A percentile compares a stretch with the other conserved stretches of the same genome.
phyloP scores from a whole-genome alignment of 2,888 invertebrate genomes.

The Polia nebulosa region DNA sequence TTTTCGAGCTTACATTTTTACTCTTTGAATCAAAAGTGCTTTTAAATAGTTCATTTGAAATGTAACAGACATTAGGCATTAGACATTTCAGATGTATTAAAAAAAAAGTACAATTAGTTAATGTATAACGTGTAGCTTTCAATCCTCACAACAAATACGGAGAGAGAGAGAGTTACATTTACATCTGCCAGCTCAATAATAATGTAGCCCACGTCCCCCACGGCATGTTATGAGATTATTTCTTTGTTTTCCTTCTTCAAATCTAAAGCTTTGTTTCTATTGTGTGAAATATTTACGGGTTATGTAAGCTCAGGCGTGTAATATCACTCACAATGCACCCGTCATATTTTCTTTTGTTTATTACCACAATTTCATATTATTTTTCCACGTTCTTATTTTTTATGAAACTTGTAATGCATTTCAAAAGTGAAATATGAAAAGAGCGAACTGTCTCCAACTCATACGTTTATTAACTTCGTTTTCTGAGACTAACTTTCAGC shows the following conservation, averaged over 20 bases:
- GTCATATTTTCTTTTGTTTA: constrained; percentile 39
- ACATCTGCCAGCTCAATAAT: constrained; percentile 31
- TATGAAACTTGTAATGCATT: not conserved
- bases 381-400: constrained; percentile 2
- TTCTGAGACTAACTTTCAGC: not conserved
- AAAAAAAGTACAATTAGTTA: constrained; percentile 40
- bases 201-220: constrained; percentile 13
- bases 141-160: constrained; percentile 29
- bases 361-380: constrained; percentile 12
- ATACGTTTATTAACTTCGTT: not conserved
- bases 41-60: no score
- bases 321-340: constrained; percentile 32
- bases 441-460: not conserved
- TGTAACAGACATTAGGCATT: no score
- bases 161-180: constrained; percentile 39
- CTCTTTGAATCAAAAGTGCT: no score
- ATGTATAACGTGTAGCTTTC: constrained; percentile 41
- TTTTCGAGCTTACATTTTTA: no score
- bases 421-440: not conserved
- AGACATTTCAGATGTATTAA: no score
- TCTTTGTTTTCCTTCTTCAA: constrained; percentile 42
- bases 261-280: constrained; percentile 42
- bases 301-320: constrained; percentile 52
- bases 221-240: constrained; percentile 37
- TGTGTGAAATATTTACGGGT: constrained; percentile 54